Conservation (phyloP, 2,113 vertebrate genomes). For the Xenotilapia longispinis region DNA sequence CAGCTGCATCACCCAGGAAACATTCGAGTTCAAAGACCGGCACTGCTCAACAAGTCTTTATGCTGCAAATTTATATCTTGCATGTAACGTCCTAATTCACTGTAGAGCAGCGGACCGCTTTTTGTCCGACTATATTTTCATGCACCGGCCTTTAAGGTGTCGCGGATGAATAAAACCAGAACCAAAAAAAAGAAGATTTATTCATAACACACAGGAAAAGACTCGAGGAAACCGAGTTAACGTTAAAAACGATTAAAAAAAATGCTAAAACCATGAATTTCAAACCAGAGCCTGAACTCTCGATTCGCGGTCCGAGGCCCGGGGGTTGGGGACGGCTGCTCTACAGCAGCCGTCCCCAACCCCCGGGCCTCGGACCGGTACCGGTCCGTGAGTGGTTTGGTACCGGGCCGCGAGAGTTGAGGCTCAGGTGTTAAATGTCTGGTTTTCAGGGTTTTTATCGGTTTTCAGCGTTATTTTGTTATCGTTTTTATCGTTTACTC, state of each 20-base stretch:
- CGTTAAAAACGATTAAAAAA: accelerated
- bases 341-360: accelerated
- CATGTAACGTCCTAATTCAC: neutral
- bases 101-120: accelerated
- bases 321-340: accelerated
- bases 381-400: too few species aligned
- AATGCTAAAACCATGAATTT: neutral
- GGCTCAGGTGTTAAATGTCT: too few species aligned
- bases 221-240: accelerated
- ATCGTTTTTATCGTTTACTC: too few species aligned
- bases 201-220: neutral
- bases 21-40: accelerated
- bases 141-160: accelerated
- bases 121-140: neutral
- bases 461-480: too few species aligned
- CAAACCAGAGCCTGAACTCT: neutral
- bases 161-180: neutral
- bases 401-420: too few species aligned
- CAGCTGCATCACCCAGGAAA: too few species aligned
- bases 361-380: too few species aligned
- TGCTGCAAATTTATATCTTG: neutral
- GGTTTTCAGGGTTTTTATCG: too few species aligned
- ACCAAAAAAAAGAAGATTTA: neutral
- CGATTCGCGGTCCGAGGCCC: accelerated
- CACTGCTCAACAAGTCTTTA: neutral